A percentile compares a stretch with the other conserved stretches of the same genome.
phyloP scores from a whole-genome alignment of 2,888 invertebrate species.

The Alcis repandata region DNA sequence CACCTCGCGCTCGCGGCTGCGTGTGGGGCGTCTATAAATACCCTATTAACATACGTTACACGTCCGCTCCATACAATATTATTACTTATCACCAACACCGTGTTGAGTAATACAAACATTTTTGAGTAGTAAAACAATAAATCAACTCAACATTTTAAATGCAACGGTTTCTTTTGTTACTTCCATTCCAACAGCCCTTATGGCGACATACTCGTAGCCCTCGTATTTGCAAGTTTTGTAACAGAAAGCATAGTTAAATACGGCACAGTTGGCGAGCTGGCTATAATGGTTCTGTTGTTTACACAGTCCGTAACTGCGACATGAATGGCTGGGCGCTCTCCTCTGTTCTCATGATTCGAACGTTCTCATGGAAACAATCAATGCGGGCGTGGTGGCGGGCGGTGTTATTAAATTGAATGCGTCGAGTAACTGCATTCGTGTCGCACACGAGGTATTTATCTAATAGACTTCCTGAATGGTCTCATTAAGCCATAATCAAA shows the following conservation, averaged over 20 bases:
- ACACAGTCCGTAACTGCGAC: conserved; percentile 42
- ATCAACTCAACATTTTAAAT: conserved; percentile 36
- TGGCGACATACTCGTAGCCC: conserved; percentile 30
- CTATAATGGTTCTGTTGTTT: conserved; percentile 51
- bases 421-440: conserved; percentile 53
- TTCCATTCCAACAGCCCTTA: conserved; percentile 36
- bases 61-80: conserved; percentile 68
- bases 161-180: conserved; percentile 31
- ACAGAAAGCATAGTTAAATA: conserved; percentile 41
- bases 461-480: conserved; percentile 23
- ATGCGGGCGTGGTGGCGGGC: conserved; percentile 63
- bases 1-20: conserved; percentile 74
- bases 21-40: conserved; percentile 86
- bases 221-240: conserved; percentile 40
- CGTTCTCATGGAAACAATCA: conserved; percentile 79
- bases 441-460: conserved; percentile 43
- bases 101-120: conserved; percentile 57
- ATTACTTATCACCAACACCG: conserved; percentile 51
- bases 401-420: conserved; percentile 38
- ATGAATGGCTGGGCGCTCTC: conserved; percentile 66
- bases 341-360: conserved; percentile 74
- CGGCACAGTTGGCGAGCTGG: conserved; percentile 33
- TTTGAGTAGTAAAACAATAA: conserved; percentile 50
- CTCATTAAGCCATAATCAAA: conserved; percentile 18
- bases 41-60: conserved; percentile 66